Evolutionary conservation across 2,113 vertebrate genomes (phyloP).

Genomic region (Pantherophis guttatus): DNA sequence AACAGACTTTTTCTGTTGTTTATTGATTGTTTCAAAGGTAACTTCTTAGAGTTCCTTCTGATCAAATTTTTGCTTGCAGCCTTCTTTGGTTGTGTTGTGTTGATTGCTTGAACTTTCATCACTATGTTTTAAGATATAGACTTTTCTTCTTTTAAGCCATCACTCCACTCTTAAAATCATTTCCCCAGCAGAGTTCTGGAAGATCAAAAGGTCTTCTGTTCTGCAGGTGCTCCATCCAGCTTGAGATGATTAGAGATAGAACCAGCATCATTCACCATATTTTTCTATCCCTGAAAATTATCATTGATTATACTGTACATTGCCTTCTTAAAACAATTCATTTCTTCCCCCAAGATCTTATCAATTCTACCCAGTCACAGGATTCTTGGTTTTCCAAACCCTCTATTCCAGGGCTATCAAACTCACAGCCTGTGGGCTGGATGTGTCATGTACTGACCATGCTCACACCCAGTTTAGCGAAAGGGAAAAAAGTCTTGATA

Average conservation of each 20-base stretch:
- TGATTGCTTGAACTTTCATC: background rate
- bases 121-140: background rate
- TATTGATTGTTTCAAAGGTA: background rate
- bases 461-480: too few relatives aligned
- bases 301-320: background rate
- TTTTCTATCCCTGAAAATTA: background rate
- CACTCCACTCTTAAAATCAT: background rate
- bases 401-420: background rate
- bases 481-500: too few relatives aligned
- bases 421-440: too few relatives aligned
- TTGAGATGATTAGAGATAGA: background rate
- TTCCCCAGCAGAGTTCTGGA: background rate
- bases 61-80: background rate
- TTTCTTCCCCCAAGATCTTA: background rate
- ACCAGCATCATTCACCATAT: background rate
- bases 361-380: background rate
- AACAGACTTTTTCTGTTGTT: background rate
- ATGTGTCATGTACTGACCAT: too few relatives aligned
- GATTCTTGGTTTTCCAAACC: background rate
- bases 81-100: background rate
- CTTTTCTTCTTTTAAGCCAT: background rate
- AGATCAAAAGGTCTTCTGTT: background rate
- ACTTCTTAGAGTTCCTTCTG: background rate
- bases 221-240: background rate
- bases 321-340: background rate